A percentile compares a stretch with the other conserved stretches of the same genome.
These are phyloP conservation scores for Formica exsecta DNA, from an alignment of 1,140 invertebrate genomes.

Conservation along the genomic window DNA sequence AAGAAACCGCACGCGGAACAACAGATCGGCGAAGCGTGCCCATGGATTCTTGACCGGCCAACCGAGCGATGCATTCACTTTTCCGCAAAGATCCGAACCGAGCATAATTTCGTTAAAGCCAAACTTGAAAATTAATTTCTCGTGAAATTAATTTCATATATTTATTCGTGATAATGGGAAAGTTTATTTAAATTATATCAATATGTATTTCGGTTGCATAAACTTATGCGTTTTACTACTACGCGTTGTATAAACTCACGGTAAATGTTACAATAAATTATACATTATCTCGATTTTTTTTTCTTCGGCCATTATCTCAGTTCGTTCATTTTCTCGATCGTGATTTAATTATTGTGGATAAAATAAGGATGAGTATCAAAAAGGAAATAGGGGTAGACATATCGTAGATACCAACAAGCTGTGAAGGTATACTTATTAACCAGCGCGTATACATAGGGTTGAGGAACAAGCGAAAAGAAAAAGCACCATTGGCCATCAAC, in stretches of 20 bases:
- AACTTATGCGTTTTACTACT: too few relatives aligned
- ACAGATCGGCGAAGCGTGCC: background rate
- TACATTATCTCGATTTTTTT: background rate
- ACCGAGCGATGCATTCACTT: background rate
- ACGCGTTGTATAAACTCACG: too few relatives aligned
- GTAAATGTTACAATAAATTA: background rate
- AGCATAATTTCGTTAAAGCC: constrained; percentile 3
- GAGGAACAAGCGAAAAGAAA: constrained; percentile 51
- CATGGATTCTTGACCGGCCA: background rate
- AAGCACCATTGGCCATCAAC: constrained; percentile 70
- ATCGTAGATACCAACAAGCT: constrained; percentile 2
- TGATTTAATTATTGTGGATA: background rate
- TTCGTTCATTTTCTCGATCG: background rate
- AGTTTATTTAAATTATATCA: background rate
- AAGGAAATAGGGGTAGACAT: background rate
- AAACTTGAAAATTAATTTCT: background rate
- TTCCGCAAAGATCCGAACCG: background rate
- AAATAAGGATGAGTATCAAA: background rate
- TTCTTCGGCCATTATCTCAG: background rate
- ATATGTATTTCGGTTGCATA: background rate
- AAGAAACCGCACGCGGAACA: constrained; percentile 14
- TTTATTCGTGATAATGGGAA: background rate
- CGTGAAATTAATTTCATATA: background rate
- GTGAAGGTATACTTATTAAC: background rate
- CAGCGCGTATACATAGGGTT: background rate